phyloP scores from a whole-genome alignment of 2,888 invertebrate species.

The Papilio demoleus region DNA sequence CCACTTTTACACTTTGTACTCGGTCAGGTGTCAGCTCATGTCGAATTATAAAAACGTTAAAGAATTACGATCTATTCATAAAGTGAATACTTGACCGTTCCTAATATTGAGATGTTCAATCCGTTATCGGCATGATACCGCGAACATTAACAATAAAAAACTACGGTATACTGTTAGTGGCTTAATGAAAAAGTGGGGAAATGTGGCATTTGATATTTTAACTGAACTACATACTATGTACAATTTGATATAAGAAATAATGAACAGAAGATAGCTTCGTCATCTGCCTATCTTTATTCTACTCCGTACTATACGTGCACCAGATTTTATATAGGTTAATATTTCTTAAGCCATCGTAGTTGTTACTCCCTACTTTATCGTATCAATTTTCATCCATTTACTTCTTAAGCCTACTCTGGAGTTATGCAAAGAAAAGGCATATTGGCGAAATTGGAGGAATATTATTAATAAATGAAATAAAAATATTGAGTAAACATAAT shows the following conservation, averaged over 20 bases:
- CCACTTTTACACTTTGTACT: conserved; percentile 9
- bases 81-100: conserved; percentile 20
- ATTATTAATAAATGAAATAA: too few species aligned
- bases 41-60: conserved; percentile 27
- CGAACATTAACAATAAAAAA: conserved; percentile 35
- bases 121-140: conserved; percentile 29
- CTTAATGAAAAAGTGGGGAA: conserved; percentile 18
- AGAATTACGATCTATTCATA: conserved; percentile 43
- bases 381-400: too few species aligned
- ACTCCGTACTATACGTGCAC: too few species aligned
- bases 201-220: conserved; percentile 9
- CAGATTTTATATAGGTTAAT: too few species aligned
- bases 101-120: conserved; percentile 32
- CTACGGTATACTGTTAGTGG: conserved; percentile 29
- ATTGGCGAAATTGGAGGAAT: too few species aligned
- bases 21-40: conserved; percentile 27
- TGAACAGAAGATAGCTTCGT: too few species aligned
- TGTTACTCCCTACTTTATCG: too few species aligned
- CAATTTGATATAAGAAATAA: background rate
- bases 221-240: conserved; percentile 3
- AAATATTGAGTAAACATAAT: too few species aligned
- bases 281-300: too few species aligned
- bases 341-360: too few species aligned
- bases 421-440: too few species aligned
- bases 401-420: too few species aligned